Evolutionary conservation across 2,888 invertebrate genomes (phyloP).

Genomic region (Drosophila recens): DNA sequence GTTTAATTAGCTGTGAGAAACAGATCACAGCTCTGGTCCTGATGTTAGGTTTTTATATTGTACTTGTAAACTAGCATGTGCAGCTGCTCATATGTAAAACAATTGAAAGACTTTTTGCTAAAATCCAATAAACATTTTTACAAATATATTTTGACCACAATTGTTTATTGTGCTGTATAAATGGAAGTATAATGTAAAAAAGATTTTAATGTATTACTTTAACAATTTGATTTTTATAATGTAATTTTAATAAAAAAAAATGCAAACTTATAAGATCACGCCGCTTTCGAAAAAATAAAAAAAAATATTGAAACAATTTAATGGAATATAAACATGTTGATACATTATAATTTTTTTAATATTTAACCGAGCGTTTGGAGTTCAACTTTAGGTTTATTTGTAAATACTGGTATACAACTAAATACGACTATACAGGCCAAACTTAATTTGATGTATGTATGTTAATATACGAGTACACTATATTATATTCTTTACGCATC

Average conservation of each 20-base stretch:
- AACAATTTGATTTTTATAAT: neutral
- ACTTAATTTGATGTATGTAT: neutral
- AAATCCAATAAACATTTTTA: no score
- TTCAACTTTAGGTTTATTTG: neutral
- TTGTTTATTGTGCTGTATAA: neutral
- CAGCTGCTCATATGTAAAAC: no score
- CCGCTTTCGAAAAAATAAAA: neutral
- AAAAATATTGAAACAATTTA: neutral
- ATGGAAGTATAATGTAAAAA: neutral
- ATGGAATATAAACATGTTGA: neutral
- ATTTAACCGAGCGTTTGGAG: neutral
- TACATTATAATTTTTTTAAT: neutral
- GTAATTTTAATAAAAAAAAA: neutral
- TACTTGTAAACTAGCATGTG: no score
- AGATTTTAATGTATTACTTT: neutral
- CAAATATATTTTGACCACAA: neutral
- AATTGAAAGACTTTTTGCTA: no score
- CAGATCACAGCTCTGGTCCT: no score
- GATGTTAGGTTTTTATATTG: no score
- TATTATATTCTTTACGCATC: neutral
- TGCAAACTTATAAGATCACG: neutral
- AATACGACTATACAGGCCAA: neutral
- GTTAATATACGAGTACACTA: neutral
- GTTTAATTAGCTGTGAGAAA: no score
- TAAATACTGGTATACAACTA: neutral